Percentiles rank a stretch among this genome's conserved stretches.
These are phyloP conservation scores for Mobula birostris DNA, from an alignment of 2,113 vertebrate species.

Conservation along the genomic window DNA sequence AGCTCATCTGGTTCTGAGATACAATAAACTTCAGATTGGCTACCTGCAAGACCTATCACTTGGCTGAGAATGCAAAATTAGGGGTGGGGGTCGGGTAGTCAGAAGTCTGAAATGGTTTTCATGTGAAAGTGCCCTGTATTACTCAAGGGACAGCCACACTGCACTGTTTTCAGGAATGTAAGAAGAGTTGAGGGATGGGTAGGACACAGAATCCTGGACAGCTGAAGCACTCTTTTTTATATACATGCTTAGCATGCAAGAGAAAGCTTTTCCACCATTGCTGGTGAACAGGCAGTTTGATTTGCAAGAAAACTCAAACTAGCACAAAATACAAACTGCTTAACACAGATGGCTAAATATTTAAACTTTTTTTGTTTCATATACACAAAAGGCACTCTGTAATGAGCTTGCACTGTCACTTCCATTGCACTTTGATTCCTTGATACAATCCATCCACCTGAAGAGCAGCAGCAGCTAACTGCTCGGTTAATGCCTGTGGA, in stretches of 20 bases:
- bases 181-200: neutral
- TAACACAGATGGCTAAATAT: conserved; percentile 34
- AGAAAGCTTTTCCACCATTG: conserved; percentile 32
- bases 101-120: neutral
- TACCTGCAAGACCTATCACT: neutral
- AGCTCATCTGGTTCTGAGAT: neutral
- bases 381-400: conserved; percentile 38
- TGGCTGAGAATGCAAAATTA: neutral
- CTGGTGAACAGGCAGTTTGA: conserved; percentile 33
- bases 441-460: conserved; percentile 1
- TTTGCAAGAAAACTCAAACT: conserved; percentile 16
- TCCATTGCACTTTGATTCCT: conserved; percentile 25
- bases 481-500: conserved; percentile 22
- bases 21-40: neutral
- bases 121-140: neutral
- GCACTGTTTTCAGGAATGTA: conserved; percentile 13
- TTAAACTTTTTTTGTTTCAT: conserved; percentile 36
- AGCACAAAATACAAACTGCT: conserved; percentile 32
- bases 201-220: conserved; percentile 8
- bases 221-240: conserved; percentile 33
- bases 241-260: conserved; percentile 40
- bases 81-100: no score
- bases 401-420: conserved; percentile 32
- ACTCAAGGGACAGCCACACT: neutral
- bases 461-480: conserved; percentile 5